Evolutionary conservation across 2,113 vertebrate genomes (phyloP), one percentile per base, ranked within the genome.

Genomic region (Chaenocephalus aceratus): DNA sequence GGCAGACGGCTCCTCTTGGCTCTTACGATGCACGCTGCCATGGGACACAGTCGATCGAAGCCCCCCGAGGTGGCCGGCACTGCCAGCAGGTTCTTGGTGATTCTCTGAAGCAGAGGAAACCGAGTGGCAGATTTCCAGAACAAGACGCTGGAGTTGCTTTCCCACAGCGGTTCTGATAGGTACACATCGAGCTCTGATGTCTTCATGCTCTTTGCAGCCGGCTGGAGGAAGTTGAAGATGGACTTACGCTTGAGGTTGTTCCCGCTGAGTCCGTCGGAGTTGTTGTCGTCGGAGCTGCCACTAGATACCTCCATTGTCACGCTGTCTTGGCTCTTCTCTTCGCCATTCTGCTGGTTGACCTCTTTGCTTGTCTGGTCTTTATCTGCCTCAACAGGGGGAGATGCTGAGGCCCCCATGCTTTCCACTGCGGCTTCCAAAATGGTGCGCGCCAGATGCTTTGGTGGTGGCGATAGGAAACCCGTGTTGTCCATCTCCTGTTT

Each of bases 1-100:
- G 91, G 91, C 49, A 95, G 84, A 13, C 80, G 86, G 82, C 89
- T 95, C 70, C 94, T 93, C 46, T 82, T 93, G 56, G 95, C 95
- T 62, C 70, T 87, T 2, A 95, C 84, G 2, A 96, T 91, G 46
- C 88, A 92, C 0, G 75, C 63, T 0, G 94, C 93, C 87, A 94
- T 85, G 9, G 93, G 93, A 74, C 82, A 94, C 7, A 96, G 94
- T 2, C 91, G 82, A 46, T 93, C 91, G 1, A 95, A 95, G n/a
- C 95, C 94, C 8, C 95, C 93, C 0, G 94, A 92, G 18, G 94
- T 93, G 36, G 93, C 91, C 0, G 95, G 95, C 2, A 92, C 63
- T 0, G 92, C 88, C 72, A 96, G 73, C 11, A 95, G 89, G 59
- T 85, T 94, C 69, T 88, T 90, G 62, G 92, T 91, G 1, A 93